phyloP scores from a whole-genome alignment of 2,113 vertebrate genomes.

The Phalacrocorax carbo region DNA sequence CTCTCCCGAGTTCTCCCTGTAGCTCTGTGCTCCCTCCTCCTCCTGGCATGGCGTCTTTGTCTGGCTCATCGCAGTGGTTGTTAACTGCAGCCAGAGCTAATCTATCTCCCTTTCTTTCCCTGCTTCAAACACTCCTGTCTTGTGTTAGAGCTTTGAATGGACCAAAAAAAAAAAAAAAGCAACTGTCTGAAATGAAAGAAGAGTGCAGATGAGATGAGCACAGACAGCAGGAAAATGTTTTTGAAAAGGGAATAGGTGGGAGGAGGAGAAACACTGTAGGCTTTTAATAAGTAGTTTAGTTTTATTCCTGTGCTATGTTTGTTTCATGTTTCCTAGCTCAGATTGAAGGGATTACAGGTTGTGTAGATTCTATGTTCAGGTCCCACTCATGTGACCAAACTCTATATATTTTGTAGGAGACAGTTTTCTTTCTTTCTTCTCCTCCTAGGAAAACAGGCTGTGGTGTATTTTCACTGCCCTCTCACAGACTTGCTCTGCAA shows the following conservation, averaged over 20 bases:
- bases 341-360: slow-evolving; percentile 45
- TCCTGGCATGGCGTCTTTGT: background rate
- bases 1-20: background rate
- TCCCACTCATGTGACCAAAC: background rate
- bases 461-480: background rate
- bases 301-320: slow-evolving; percentile 55
- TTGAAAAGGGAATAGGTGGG: slow-evolving; percentile 60
- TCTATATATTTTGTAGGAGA: background rate
- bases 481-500: background rate
- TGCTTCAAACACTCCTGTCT: slow-evolving; percentile 19
- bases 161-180: background rate
- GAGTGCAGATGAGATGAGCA: slow-evolving; percentile 31
- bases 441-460: background rate
- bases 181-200: slow-evolving; percentile 30
- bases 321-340: slow-evolving; percentile 44
- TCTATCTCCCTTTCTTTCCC: slow-evolving; percentile 5
- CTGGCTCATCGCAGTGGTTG: background rate
- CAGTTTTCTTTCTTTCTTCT: background rate
- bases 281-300: slow-evolving; percentile 65
- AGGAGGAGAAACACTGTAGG: slow-evolving; percentile 58
- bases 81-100: slow-evolving; percentile 24
- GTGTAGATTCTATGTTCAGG: background rate
- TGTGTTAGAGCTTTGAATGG: slow-evolving; percentile 11
- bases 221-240: slow-evolving; percentile 49
- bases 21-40: background rate